A percentile compares a stretch with the other conserved stretches of the same genome.
Conservation (phyloP, 2,888 invertebrate genomes). For the Tillus elongatus region DNA sequence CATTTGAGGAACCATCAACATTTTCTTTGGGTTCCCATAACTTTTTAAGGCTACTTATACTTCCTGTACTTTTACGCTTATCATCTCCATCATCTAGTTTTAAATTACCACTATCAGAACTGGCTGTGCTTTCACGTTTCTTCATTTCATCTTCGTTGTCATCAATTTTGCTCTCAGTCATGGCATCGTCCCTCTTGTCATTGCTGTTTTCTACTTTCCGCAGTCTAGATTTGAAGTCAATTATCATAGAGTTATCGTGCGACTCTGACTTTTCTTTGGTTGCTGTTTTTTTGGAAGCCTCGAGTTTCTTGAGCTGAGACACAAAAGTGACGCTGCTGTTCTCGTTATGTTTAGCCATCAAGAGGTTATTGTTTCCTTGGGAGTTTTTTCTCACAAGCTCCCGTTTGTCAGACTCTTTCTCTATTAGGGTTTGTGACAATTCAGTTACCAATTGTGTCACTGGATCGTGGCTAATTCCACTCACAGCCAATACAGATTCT, state of each 20-base stretch:
- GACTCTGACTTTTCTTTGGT: conserved; percentile 48
- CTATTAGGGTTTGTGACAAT: conserved; percentile 72
- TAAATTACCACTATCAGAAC: conserved; percentile 40
- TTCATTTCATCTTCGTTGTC: conserved; percentile 29
- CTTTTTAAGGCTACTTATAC: conserved; percentile 85
- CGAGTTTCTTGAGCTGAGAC: conserved; percentile 61
- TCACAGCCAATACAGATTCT: conserved; percentile 41
- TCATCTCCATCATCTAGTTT: conserved; percentile 61
- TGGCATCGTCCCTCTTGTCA: conserved; percentile 36
- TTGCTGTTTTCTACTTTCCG: conserved; percentile 64
- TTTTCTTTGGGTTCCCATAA: conserved; percentile 80
- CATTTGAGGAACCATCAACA: conserved; percentile 40
- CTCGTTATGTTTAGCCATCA: conserved; percentile 25
- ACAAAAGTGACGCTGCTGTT: conserved; percentile 47
- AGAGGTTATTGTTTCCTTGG: conserved; percentile 21
- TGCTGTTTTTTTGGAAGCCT: conserved; percentile 50
- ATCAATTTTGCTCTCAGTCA: conserved; percentile 27
- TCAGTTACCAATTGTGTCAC: conserved; percentile 74
- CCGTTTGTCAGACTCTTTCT: conserved; percentile 44
- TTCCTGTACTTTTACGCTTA: conserved; percentile 83
- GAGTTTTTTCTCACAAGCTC: conserved; percentile 29
- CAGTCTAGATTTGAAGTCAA: conserved; percentile 75
- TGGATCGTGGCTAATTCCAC: conserved; percentile 56
- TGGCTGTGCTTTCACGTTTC: conserved; percentile 42
- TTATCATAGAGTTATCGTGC: conserved; percentile 54